Evolutionary conservation across 2,113 vertebrate species (phyloP).

Genomic region (Egretta garzetta): DNA sequence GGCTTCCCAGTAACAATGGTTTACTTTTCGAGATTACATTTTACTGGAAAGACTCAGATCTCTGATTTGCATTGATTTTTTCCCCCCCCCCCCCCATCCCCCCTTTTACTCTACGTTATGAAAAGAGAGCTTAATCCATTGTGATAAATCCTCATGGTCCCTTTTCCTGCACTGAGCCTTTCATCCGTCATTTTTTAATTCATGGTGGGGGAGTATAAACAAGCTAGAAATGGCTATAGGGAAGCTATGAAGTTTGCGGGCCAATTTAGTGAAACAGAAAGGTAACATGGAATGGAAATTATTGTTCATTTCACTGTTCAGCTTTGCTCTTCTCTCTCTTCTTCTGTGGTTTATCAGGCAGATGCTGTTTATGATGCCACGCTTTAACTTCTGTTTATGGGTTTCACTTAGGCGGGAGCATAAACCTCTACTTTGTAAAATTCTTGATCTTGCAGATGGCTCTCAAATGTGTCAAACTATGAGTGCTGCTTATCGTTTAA

Average conservation of each 20-base stretch:
- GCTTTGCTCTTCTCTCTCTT: neutral
- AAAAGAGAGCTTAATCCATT: neutral
- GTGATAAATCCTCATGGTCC: neutral
- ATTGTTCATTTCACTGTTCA: neutral
- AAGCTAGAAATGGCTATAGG: neutral
- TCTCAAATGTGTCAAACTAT: neutral
- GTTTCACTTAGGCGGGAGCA: neutral
- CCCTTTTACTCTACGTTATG: neutral
- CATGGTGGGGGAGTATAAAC: neutral
- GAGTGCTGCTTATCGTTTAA: neutral
- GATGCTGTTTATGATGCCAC: neutral
- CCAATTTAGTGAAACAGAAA: neutral
- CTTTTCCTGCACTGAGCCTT: neutral
- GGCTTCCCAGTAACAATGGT: neutral
- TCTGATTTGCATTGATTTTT: neutral
- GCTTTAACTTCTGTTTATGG: neutral
- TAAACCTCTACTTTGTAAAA: neutral
- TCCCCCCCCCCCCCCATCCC: rapidly evolving
- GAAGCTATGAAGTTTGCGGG: neutral
- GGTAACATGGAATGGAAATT: neutral
- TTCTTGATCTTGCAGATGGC: neutral
- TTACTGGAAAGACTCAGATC: neutral
- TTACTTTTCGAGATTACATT: neutral
- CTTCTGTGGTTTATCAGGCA: neutral
- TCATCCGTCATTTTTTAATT: neutral